Conservation (phyloP, 2,888 invertebrate genomes). For the Trichacis sp. region DNA sequence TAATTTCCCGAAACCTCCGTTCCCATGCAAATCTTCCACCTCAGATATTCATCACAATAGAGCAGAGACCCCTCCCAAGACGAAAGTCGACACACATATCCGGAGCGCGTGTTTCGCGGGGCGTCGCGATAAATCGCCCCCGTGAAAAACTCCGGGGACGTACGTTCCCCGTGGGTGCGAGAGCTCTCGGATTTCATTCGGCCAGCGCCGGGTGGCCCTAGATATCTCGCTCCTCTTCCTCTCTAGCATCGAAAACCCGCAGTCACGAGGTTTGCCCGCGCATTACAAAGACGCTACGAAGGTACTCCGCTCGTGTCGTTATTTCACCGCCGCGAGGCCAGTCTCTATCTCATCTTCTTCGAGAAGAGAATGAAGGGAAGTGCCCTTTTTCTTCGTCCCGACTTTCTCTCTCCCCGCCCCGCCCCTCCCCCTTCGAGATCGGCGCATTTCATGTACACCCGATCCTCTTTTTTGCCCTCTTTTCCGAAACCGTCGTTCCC, state of each 20-base stretch:
- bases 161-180: conserved; percentile 5
- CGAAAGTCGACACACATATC: conserved; percentile 1
- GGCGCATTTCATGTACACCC: conserved; percentile 20
- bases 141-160: background rate
- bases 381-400: conserved; percentile 41
- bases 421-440: conserved; percentile 10
- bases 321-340: conserved; percentile 63
- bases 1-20: too few relatives aligned
- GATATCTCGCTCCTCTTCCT: conserved; percentile 19
- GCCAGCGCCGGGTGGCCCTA: conserved; percentile 32
- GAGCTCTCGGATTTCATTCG: conserved; percentile 23
- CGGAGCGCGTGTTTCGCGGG: background rate
- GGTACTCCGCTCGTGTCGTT: conserved; percentile 60
- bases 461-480: conserved; percentile 14
- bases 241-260: conserved; percentile 23
- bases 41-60: too few relatives aligned
- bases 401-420: conserved; percentile 31
- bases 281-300: conserved; percentile 44
- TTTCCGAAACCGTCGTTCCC: conserved; percentile 5
- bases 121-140: conserved; percentile 8
- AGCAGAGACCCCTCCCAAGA: too few relatives aligned
- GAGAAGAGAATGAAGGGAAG: conserved; percentile 34
- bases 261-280: conserved; percentile 41
- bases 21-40: too few relatives aligned
- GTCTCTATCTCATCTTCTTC: conserved; percentile 53